phyloP scores from a whole-genome alignment of 2,113 vertebrate genomes.

The Rhineura floridana region DNA sequence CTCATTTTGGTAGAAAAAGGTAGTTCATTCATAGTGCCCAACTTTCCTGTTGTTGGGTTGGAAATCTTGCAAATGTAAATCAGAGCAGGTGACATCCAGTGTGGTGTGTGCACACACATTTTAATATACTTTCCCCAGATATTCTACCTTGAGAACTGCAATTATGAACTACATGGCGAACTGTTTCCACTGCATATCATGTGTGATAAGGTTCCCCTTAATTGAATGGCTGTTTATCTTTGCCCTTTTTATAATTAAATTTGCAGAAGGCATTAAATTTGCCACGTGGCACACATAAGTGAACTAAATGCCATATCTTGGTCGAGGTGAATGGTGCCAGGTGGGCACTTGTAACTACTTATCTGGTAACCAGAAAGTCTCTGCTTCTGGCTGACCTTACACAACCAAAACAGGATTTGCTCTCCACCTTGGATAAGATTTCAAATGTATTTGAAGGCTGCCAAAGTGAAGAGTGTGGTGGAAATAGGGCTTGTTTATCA shows the following conservation, averaged over 20 bases:
- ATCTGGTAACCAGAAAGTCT: neutral
- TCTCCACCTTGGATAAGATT: neutral
- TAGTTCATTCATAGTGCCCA: neutral
- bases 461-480: neutral
- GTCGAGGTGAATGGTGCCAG: neutral
- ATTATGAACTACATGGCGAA: neutral
- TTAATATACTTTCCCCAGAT: neutral
- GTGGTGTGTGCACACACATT: too few relatives aligned
- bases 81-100: too few relatives aligned
- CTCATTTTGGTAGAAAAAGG: neutral
- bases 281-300: neutral
- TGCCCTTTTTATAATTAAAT: conserved; percentile 4
- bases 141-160: neutral
- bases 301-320: neutral
- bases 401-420: neutral
- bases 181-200: neutral
- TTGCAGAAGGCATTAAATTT: neutral
- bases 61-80: neutral
- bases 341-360: neutral
- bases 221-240: neutral
- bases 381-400: neutral
- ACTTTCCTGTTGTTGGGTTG: neutral
- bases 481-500: neutral
- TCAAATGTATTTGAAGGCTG: neutral
- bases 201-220: conserved; percentile 5